A percentile compares a stretch with the other conserved stretches of the same genome.
Conservation (phyloP, 2,797 vertebrate species). For the Selene dorsalis region DNA sequence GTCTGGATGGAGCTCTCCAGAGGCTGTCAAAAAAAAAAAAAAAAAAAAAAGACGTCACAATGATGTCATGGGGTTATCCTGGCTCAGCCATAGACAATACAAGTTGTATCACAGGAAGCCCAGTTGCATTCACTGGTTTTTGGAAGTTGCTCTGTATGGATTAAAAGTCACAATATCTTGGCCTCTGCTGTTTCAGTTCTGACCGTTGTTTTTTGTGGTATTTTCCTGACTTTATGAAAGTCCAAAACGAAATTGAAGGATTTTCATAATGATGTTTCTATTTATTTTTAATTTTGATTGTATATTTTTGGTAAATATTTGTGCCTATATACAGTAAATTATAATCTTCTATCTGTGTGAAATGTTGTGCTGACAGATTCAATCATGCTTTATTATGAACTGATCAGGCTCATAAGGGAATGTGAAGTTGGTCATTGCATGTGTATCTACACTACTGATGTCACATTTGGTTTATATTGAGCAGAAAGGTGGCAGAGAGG, state of each 20-base stretch:
- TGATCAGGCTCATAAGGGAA: not conserved
- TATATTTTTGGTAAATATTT: not conserved
- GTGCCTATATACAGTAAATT: not conserved
- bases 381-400: not conserved
- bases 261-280: not conserved
- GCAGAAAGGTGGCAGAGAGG: not conserved
- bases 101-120: constrained; percentile 9
- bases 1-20: not conserved
- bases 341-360: not conserved
- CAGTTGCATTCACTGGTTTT: not conserved
- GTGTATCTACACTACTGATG: not conserved
- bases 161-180: not conserved
- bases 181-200: not conserved
- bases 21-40: too few species aligned
- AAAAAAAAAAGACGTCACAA: not conserved
- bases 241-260: not conserved
- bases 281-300: too few species aligned
- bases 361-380: not conserved
- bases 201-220: not conserved
- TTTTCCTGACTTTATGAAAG: not conserved
- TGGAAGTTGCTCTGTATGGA: not conserved
- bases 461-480: not conserved
- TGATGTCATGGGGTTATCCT: too few species aligned
- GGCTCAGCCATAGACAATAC: not conserved
- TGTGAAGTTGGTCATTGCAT: not conserved